Percentiles rank a stretch among this genome's conserved stretches.
Evolutionary conservation across 2,797 vertebrate species (phyloP).

Genomic region (Pangasius sanitwongsei): DNA sequence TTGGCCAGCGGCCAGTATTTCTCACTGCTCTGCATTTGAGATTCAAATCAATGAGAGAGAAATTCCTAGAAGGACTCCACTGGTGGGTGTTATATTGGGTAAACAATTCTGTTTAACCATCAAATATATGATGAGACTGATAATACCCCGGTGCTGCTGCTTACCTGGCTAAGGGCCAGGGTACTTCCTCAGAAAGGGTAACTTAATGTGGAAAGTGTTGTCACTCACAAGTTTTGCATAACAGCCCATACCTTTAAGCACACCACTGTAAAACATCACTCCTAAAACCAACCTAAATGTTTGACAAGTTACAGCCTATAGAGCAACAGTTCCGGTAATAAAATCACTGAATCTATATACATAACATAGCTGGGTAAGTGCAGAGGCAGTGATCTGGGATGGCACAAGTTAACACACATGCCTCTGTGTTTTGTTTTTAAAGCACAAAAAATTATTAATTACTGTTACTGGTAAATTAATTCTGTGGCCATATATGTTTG

Average conservation of each 20-base stretch:
- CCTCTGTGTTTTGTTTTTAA: background rate
- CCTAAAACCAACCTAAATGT: background rate
- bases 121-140: constrained; percentile 2
- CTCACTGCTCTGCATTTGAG: constrained; percentile 7
- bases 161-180: background rate
- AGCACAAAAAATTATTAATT: background rate
- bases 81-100: constrained; percentile 1
- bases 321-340: background rate
- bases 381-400: background rate
- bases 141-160: background rate
- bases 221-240: background rate
- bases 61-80: constrained; percentile 18
- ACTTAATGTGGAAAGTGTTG: constrained; percentile 9
- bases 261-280: background rate
- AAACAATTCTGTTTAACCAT: constrained; percentile 39
- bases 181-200: background rate
- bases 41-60: constrained; percentile 12
- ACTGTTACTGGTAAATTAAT: background rate
- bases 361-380: background rate
- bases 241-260: background rate
- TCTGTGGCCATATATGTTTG: background rate
- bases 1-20: constrained; percentile 29
- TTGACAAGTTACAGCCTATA: background rate
- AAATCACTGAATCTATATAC: background rate
- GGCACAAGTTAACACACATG: background rate